phyloP scores from a whole-genome alignment of 2,888 invertebrate species.

The Allolobophora icterica region DNA sequence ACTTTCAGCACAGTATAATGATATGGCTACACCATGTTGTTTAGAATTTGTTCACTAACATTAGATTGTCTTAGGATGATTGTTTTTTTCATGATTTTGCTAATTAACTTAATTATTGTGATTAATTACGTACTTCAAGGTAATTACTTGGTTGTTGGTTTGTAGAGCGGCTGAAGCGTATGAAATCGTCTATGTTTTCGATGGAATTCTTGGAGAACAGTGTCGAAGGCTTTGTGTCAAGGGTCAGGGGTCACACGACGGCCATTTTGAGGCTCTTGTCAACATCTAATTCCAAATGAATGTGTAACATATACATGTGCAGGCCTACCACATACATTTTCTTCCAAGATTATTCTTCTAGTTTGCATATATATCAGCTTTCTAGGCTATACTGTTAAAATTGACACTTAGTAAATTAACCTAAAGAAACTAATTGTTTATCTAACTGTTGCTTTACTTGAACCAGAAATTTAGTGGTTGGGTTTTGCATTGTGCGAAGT shows the following conservation, averaged over 20 bases:
- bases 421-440: not conserved
- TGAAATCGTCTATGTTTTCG: conserved; percentile 56
- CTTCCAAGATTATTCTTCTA: not conserved
- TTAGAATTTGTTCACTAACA: too few species aligned
- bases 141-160: not conserved
- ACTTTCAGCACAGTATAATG: too few species aligned
- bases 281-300: conserved; percentile 39
- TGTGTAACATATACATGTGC: not conserved
- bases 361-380: not conserved
- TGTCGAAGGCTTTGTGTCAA: conserved; percentile 52
- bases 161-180: conserved; percentile 61
- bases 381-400: not conserved
- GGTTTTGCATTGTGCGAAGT: not conserved
- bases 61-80: not conserved
- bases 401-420: not conserved
- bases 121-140: too few species aligned
- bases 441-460: too few species aligned
- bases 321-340: not conserved
- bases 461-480: not conserved
- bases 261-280: conserved; percentile 59
- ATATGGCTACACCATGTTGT: too few species aligned
- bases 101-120: not conserved
- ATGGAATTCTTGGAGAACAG: conserved; percentile 59
- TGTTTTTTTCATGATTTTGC: not conserved
- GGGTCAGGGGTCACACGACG: conserved; percentile 63